Conservation (phyloP, 2,888 invertebrate genomes). For the Gymnosoma rotundatum region DNA sequence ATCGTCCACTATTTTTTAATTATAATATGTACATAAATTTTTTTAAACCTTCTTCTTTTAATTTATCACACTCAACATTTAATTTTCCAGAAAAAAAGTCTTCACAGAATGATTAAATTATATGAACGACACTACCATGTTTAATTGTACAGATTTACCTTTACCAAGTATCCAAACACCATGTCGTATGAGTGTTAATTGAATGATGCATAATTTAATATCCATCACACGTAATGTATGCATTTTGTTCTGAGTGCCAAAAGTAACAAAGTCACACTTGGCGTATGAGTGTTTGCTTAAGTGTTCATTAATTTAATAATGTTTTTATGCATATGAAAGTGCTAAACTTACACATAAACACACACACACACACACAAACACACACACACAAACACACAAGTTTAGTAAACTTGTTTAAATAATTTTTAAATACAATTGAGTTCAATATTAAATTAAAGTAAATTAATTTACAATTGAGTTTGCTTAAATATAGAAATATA, state of each 20-base stretch:
- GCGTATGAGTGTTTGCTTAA: conserved; percentile 6
- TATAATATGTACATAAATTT: too few relatives aligned
- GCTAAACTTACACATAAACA: not conserved
- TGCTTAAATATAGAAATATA: too few relatives aligned
- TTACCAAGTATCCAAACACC: not conserved
- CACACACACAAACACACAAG: not conserved
- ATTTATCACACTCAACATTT: not conserved
- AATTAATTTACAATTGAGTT: too few relatives aligned
- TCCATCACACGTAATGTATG: conserved; percentile 45
- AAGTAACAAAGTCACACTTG: conserved; percentile 43
- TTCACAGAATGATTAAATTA: not conserved
- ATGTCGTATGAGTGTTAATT: conserved; percentile 52
- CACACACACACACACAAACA: too few relatives aligned
- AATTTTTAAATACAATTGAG: not conserved
- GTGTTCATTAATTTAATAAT: conserved; percentile 45
- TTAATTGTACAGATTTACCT: not conserved
- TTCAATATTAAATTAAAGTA: too few relatives aligned
- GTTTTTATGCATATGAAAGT: not conserved
- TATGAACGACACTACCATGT: not conserved
- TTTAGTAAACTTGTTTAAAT: not conserved
- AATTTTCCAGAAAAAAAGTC: not conserved
- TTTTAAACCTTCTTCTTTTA: not conserved
- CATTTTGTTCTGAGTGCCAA: not conserved
- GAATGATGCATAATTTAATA: conserved; percentile 54
- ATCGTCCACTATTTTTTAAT: too few relatives aligned